Evolutionary conservation across 2,113 vertebrate species (phyloP), one percentile per base, ranked within the genome.

Genomic region (Hucho hucho): DNA sequence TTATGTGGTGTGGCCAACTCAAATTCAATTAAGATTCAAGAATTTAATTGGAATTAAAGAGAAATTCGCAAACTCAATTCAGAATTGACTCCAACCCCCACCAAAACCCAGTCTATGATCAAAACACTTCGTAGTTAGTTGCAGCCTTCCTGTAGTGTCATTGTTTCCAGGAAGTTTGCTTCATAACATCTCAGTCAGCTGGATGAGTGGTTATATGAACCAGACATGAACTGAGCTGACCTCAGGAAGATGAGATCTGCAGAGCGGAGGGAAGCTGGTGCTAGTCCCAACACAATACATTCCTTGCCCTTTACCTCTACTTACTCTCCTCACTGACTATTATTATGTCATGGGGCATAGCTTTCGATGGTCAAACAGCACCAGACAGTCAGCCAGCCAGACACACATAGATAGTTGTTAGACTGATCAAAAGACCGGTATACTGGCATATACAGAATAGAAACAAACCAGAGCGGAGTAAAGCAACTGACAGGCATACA

Each of bases 221-320:
- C 92, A 93, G 88, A 87, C 81, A 11, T 89, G 87, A 80, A 88
- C 87, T 59, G 77, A 82, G 58, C 77, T 83, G 53, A 89, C 81
- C 86, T 70, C 68, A 65, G 76, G 70, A 72, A 75, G 73, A 77
- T 81, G 83, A 84, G 78, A 84, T 89, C 84, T 81, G 83, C 75
- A 80, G 78, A 85, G 16, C 49, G 18, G 49, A 53, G 49, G 16
- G 49, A 53, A 53, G 79, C 66, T 68, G 72, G 67, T 83, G 25
- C 75, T 78, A 83, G 87, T 86, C 75, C 83, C 69, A 80, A 80
- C 74, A 69, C 84, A 88, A 86, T 79, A 81, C 59, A 75, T 72
- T 82, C 79, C 75, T 83, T 80, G 59, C 76, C n/a, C 65, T 84
- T 84, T 74, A 74, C 37, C 53, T 72, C 72, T 46, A 22, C 61